A percentile compares a stretch with the other conserved stretches of the same genome.
phyloP scores from a whole-genome alignment of 2,888 invertebrate genomes.

The Drosophila cyrtoloma region DNA sequence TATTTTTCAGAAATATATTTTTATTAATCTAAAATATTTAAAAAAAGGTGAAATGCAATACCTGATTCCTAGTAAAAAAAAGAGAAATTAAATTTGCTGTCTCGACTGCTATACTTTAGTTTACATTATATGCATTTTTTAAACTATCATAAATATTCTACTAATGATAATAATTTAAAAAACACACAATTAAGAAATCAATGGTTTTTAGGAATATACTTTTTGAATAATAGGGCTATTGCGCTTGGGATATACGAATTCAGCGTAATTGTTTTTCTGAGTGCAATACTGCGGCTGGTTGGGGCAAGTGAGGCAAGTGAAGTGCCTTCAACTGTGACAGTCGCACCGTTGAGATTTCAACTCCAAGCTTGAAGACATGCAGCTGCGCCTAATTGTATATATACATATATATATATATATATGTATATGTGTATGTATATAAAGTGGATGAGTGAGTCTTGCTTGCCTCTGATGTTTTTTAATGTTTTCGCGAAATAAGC shows the following conservation, averaged over 20 bases:
- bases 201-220: not conserved
- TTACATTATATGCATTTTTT: not conserved
- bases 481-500: constrained; percentile 74
- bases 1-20: not conserved
- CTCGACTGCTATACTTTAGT: not conserved
- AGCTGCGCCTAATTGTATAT: constrained; percentile 16
- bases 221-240: not conserved
- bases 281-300: constrained; percentile 15
- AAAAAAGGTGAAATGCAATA: not conserved
- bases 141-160: not conserved
- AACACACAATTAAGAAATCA: not conserved
- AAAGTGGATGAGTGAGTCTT: constrained; percentile 9
- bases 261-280: not conserved
- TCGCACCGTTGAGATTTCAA: constrained; percentile 51
- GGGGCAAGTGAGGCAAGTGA: constrained; percentile 41
- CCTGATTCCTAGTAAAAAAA: not conserved
- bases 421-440: not conserved
- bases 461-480: constrained; percentile 69
- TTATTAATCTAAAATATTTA: not conserved
- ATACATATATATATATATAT: not conserved
- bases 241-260: not conserved
- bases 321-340: constrained; percentile 76
- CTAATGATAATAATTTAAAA: not conserved
- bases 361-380: constrained; percentile 39
- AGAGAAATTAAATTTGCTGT: not conserved